Conservation (phyloP, 2,888 invertebrate species). For the Microdon myrmicae region DNA sequence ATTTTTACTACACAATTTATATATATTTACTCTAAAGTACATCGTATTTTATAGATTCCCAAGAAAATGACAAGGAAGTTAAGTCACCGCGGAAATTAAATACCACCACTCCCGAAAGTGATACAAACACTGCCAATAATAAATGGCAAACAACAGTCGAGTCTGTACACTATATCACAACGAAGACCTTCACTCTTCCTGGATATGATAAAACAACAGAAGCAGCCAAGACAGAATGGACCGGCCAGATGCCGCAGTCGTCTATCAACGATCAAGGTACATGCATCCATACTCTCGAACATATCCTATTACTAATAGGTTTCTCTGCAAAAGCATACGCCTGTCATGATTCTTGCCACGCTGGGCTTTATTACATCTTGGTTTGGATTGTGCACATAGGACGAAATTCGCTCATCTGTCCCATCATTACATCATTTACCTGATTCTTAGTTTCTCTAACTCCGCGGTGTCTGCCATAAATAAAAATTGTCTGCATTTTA, state of each 20-base stretch:
- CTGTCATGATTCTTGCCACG: too few species aligned
- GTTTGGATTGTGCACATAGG: too few species aligned
- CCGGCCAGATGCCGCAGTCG: conserved; percentile 10
- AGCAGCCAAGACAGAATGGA: conserved; percentile 31
- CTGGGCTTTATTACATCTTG: too few species aligned
- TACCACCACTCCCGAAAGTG: conserved; percentile 60
- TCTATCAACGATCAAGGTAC: conserved; percentile 30
- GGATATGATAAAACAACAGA: conserved; percentile 47
- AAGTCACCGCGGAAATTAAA: too few species aligned
- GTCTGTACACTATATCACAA: conserved; percentile 65
- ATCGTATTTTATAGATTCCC: conserved; percentile 13
- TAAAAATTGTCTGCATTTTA: conserved; percentile 53
- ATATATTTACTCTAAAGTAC: too few species aligned
- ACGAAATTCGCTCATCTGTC: too few species aligned
- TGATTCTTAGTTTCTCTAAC: too few species aligned
- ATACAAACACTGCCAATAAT: conserved; percentile 64
- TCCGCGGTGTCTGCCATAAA: too few species aligned
- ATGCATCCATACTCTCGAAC: conserved; percentile 1
- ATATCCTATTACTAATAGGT: conserved; percentile 41
- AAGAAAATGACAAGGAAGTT: conserved; percentile 17
- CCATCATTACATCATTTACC: too few species aligned
- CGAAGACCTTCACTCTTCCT: conserved; percentile 61
- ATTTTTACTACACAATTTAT: too few species aligned
- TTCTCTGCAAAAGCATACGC: conserved; percentile 45
- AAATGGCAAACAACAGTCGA: conserved; percentile 67